Evolutionary conservation across 2,797 vertebrate species (phyloP), one percentile per base, ranked within the genome.

Genomic region (Sebastes minor): DNA sequence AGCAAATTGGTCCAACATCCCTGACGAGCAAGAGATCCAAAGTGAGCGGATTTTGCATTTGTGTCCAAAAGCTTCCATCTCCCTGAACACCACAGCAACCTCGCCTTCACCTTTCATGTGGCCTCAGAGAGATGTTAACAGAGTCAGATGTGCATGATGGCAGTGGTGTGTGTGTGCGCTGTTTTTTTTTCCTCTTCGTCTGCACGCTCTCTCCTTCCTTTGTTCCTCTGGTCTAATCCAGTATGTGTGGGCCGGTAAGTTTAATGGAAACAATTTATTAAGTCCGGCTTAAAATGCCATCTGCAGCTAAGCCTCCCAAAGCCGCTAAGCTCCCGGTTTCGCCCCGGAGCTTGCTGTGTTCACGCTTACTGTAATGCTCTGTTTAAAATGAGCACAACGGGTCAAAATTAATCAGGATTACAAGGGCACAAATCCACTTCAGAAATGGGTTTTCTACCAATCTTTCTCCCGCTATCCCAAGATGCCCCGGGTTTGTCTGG

Each of bases 231-330:
- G 92, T 90, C 94, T 96, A 96, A 96, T 96, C 95, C 95, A 94
- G 94, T 94, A 95, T 96, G 95, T 96, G 96, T 95, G 95, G 96
- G 95, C 95, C 94, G 94, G 93, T 95, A 95, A 95, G 94, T 96
- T 96, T 96, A 96, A 96, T 96, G 95, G 96, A 96, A 96, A 96
- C 96, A 96, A 96, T 96, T 96, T 96, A 96, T 96, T 97, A 96
- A 96, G 95, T 96, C 95, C 91, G 92, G 95, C 95, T 96, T 97
- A 96, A 96, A 96, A 96, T 96, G 95, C 95, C 96, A 96, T 96
- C 95, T 97, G 96, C 95, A 95, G 95, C 93, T 96, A 96, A 96
- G 95, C 96, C 94, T 91, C 93, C 86, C 94, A 96, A 96, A 97
- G 95, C 95, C 92, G 93, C 94, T 96, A 96, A 97, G 95, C 96